These are phyloP conservation scores for Sebastes flavidus DNA, from an alignment of 2,797 vertebrate species.

Conservation along the genomic window DNA sequence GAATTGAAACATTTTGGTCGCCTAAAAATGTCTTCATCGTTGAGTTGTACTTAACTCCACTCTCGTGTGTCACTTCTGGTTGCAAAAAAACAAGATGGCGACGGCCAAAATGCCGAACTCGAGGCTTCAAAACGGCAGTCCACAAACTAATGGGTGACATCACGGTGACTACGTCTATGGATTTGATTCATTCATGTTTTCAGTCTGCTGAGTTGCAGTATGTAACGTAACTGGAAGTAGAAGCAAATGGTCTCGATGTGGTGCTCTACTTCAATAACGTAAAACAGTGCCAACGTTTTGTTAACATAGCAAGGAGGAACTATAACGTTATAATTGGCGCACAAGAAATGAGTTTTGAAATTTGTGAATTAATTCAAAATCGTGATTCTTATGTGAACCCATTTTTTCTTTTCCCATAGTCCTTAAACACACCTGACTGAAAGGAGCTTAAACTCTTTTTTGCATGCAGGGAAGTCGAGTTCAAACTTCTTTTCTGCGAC, in stretches of 20 bases:
- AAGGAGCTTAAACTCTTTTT: conserved; percentile 64
- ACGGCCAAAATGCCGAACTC: too few relatives aligned
- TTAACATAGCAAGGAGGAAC: not conserved
- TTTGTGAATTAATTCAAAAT: not conserved
- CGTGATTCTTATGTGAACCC: not conserved
- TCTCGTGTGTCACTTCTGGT: too few relatives aligned
- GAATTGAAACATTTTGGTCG: too few relatives aligned
- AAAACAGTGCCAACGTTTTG: not conserved
- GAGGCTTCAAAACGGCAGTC: too few relatives aligned
- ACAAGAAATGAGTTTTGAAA: not conserved
- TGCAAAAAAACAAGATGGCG: too few relatives aligned
- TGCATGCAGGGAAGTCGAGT: conserved; percentile 65
- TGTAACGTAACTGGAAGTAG: not conserved
- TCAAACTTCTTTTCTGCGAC: conserved; percentile 64
- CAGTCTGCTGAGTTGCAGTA: not conserved
- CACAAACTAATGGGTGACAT: too few relatives aligned
- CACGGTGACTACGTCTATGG: too few relatives aligned
- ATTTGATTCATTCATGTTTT: not conserved
- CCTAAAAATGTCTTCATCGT: too few relatives aligned
- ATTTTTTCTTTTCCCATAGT: not conserved
- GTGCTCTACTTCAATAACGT: not conserved
- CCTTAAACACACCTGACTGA: conserved; percentile 68
- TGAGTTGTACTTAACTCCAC: too few relatives aligned
- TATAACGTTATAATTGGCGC: not conserved
- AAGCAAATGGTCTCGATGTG: not conserved